Percentiles rank a stretch among this genome's conserved stretches.
phyloP scores from a whole-genome alignment of 2,888 invertebrate genomes.

The Agelastica alni region DNA sequence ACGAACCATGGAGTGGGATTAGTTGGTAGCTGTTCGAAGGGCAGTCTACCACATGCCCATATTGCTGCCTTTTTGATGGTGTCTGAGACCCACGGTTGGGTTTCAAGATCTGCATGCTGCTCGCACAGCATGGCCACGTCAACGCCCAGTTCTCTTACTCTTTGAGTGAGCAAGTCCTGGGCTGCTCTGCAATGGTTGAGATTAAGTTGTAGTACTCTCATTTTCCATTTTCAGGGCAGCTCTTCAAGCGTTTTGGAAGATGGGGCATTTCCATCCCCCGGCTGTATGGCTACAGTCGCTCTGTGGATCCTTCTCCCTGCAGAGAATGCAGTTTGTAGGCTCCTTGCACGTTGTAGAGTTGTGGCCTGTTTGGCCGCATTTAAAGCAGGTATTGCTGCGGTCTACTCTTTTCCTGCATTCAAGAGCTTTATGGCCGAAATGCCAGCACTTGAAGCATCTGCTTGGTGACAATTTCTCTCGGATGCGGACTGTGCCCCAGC shows the following conservation, averaged over 20 bases:
- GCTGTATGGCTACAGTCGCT: neutral
- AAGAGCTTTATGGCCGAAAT: neutral
- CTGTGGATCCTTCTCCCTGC: neutral
- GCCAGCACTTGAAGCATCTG: neutral
- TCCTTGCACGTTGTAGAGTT: neutral
- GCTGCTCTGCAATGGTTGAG: neutral
- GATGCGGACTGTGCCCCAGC: too few relatives aligned
- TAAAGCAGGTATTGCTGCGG: neutral
- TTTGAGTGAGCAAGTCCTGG: conserved; percentile 1
- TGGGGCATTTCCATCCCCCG: neutral
- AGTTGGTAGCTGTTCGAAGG: neutral
- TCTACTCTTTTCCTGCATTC: neutral
- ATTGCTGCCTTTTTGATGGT: neutral
- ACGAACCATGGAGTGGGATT: neutral
- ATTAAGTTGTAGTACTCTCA: neutral
- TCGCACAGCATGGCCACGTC: too few relatives aligned
- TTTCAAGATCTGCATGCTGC: too few relatives aligned
- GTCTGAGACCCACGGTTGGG: too few relatives aligned
- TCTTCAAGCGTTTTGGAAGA: neutral
- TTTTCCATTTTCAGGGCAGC: neutral
- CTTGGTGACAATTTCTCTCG: too few relatives aligned
- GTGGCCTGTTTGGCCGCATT: neutral
- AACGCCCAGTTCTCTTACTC: too few relatives aligned
- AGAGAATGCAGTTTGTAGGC: neutral
- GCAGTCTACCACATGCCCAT: neutral